These are phyloP conservation scores for Uloborus plumipes DNA, from an alignment of 2,888 invertebrate genomes.

Conservation along the genomic window DNA sequence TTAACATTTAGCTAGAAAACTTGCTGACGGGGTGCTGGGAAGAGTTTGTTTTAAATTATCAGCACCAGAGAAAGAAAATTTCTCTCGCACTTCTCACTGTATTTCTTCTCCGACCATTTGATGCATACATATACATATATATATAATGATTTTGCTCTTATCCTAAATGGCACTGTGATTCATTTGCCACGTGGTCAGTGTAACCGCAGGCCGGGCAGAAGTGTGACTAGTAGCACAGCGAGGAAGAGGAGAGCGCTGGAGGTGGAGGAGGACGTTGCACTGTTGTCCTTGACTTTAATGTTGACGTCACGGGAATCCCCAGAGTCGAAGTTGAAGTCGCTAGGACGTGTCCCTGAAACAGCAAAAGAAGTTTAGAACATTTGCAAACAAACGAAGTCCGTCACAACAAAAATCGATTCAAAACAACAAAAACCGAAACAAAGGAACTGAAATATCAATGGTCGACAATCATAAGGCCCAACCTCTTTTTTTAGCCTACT, in stretches of 20 bases:
- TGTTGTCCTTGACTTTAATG: slow-evolving; percentile 56
- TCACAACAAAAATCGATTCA: too few relatives aligned
- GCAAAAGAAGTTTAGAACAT: not conserved
- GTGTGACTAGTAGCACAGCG: slow-evolving; percentile 37
- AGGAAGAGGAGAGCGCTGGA: slow-evolving; percentile 11
- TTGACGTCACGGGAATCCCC: slow-evolving; percentile 45
- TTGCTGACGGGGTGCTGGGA: too few relatives aligned
- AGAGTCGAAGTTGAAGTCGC: slow-evolving; percentile 58
- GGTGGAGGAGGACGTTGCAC: slow-evolving; percentile 16
- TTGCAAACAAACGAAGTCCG: not conserved
- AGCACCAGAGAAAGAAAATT: slow-evolving; percentile 20
- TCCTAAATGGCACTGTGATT: slow-evolving; percentile 59
- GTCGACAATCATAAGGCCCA: too few relatives aligned
- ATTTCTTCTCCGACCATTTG: slow-evolving; percentile 4
- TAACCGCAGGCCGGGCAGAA: slow-evolving; percentile 24
- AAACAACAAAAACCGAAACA: too few relatives aligned
- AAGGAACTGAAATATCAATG: too few relatives aligned
- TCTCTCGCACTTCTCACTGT: slow-evolving; percentile 9
- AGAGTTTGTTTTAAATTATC: not conserved
- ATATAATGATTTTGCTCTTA: slow-evolving; percentile 16
- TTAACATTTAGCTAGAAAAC: too few relatives aligned
- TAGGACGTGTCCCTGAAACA: slow-evolving; percentile 36
- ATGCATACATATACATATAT: slow-evolving; percentile 48
- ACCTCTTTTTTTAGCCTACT: too few relatives aligned
- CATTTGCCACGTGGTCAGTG: slow-evolving; percentile 35